Conservation (phyloP, 2,113 vertebrate genomes). For the Phrynosoma blainvillii region DNA sequence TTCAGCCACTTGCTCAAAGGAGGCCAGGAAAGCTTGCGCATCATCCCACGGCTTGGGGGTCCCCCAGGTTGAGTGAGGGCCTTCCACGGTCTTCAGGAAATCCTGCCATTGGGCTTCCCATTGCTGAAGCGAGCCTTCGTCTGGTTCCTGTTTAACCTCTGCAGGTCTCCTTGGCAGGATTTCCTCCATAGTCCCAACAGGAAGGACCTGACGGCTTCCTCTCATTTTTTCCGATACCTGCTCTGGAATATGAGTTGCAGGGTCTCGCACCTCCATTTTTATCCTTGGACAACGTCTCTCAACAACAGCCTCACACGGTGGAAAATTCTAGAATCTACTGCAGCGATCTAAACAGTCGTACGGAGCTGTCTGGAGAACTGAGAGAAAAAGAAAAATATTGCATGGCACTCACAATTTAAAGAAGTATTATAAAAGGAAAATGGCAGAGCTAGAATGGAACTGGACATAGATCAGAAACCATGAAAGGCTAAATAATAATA, state of each 20-base stretch:
- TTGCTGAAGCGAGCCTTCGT: not conserved
- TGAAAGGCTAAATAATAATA: no score
- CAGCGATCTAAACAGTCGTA: not conserved
- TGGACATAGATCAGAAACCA: no score
- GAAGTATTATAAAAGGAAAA: not conserved
- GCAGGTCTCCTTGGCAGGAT: not conserved
- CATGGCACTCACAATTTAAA: not conserved
- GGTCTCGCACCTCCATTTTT: not conserved
- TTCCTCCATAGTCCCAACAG: not conserved
- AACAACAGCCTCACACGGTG: not conserved
- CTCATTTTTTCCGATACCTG: not conserved
- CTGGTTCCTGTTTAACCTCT: conserved; percentile 8
- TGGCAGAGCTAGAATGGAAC: not conserved
- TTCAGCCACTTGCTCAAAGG: not conserved
- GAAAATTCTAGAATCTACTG: not conserved
- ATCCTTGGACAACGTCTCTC: not conserved
- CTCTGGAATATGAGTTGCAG: not conserved
- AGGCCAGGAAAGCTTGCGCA: not conserved
- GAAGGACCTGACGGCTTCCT: no score
- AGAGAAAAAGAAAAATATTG: not conserved
- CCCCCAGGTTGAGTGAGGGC: not conserved
- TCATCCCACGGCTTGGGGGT: not conserved
- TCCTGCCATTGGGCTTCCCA: conserved; percentile 8
- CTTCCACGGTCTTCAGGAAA: not conserved
- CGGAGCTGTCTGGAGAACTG: not conserved